Evolutionary conservation across 2,888 invertebrate species (phyloP).

Genomic region (Dexiosoma caninum): DNA sequence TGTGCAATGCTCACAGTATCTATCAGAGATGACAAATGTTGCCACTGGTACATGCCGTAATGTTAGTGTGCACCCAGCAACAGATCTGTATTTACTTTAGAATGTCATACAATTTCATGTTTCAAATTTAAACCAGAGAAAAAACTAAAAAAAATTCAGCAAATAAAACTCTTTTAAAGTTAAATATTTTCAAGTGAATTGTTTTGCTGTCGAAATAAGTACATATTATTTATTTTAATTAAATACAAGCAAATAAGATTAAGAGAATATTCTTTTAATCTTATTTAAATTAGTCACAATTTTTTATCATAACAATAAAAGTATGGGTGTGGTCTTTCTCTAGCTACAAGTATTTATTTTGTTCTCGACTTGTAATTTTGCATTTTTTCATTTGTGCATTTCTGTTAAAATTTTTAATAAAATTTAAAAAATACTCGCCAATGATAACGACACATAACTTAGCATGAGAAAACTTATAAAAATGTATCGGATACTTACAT

Average conservation of each 20-base stretch:
- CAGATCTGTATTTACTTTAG: conserved; percentile 34
- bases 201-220: conserved; percentile 21
- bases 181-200: conserved; percentile 19
- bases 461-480: conserved; percentile 5
- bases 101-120: conserved; percentile 14
- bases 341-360: too few species aligned
- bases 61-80: conserved; percentile 15
- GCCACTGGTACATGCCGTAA: too few species aligned
- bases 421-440: too few species aligned
- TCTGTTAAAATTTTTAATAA: too few species aligned
- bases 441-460: neutral
- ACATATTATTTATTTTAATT: conserved; percentile 30
- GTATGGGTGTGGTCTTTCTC: conserved; percentile 22
- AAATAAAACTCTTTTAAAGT: neutral
- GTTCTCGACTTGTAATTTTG: neutral
- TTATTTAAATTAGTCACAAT: conserved; percentile 14
- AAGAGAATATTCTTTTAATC: neutral
- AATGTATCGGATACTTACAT: neutral
- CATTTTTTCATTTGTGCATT: neutral
- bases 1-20: too few species aligned
- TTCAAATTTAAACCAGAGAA: too few species aligned
- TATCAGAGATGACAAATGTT: too few species aligned
- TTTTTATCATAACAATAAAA: neutral
- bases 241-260: conserved; percentile 23
- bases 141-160: neutral